A percentile compares a stretch with the other conserved stretches of the same genome.
Conservation (phyloP, 2,888 invertebrate genomes). For the Drosophila emarginata region DNA sequence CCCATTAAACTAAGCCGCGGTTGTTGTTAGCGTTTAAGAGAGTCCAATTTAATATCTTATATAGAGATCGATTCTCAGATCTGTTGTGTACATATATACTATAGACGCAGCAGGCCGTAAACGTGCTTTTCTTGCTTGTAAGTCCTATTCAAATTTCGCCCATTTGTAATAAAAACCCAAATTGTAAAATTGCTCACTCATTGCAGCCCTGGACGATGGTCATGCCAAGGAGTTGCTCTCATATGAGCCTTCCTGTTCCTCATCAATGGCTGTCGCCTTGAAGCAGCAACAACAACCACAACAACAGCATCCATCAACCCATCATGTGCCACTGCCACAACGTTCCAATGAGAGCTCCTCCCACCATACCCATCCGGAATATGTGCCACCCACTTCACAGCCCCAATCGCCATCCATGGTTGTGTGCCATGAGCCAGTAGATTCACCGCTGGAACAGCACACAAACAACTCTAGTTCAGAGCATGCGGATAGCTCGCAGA, state of each 20-base stretch:
- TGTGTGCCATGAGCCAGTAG: conserved; percentile 53
- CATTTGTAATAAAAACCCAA: conserved; percentile 74
- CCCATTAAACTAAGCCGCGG: conserved; percentile 53
- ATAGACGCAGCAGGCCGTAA: conserved; percentile 71
- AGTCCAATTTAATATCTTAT: conserved; percentile 26
- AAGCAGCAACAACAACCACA: conserved; percentile 59
- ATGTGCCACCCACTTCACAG: conserved; percentile 45
- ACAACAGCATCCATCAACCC: conserved; percentile 49
- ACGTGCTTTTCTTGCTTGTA: conserved; percentile 77
- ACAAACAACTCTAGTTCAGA: conserved; percentile 65
- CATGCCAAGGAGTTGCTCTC: conserved; percentile 69
- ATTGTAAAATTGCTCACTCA: conserved; percentile 66
- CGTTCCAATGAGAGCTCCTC: conserved; percentile 68
- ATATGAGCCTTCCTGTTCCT: conserved; percentile 70
- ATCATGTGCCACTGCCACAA: conserved; percentile 69
- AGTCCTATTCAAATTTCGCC: conserved; percentile 71
- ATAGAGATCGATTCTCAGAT: conserved; percentile 32
- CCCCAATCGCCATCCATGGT: conserved; percentile 61
- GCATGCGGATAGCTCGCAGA: conserved; percentile 54
- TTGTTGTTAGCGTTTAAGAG: conserved; percentile 63
- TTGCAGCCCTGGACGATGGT: conserved; percentile 76
- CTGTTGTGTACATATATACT: conserved; percentile 45
- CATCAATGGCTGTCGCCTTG: conserved; percentile 45
- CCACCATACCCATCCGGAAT: conserved; percentile 53
- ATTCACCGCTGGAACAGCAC: conserved; percentile 67